Evolutionary conservation across 2,113 vertebrate species (phyloP).

Genomic region (Ophthalmotilapia sp.): DNA sequence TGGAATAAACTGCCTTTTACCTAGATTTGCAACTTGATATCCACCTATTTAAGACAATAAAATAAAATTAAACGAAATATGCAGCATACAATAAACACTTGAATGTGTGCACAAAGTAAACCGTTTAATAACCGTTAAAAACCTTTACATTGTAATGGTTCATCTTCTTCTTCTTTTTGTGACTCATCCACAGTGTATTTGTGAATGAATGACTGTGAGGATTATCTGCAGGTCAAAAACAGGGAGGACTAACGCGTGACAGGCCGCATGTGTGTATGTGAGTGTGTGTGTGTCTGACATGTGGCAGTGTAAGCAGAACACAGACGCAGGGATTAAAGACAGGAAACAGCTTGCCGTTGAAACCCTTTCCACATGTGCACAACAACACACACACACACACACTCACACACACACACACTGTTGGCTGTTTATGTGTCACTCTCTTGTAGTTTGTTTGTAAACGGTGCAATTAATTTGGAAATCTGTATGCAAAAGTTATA

Average conservation of each 20-base stretch:
- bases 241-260: neutral
- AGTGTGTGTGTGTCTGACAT: neutral
- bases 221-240: conserved; percentile 16
- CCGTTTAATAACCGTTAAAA: neutral
- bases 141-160: neutral
- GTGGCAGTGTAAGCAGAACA: conserved; percentile 18
- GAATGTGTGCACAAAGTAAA: neutral
- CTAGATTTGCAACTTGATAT: neutral
- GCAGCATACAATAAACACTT: neutral
- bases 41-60: neutral
- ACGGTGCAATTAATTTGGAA: neutral
- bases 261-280: neutral
- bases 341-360: conserved; percentile 32
- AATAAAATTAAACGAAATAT: neutral
- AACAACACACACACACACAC: neutral
- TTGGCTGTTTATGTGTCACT: neutral
- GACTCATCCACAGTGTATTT: neutral
- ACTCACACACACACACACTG: neutral
- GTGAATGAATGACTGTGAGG: neutral
- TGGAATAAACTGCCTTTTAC: neutral
- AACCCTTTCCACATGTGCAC: neutral
- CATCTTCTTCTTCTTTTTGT: neutral
- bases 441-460: neutral
- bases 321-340: conserved; percentile 38
- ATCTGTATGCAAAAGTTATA: neutral